Conservation (phyloP, 23 tunicate genomes). For the Phallusia fumigata region DNA sequence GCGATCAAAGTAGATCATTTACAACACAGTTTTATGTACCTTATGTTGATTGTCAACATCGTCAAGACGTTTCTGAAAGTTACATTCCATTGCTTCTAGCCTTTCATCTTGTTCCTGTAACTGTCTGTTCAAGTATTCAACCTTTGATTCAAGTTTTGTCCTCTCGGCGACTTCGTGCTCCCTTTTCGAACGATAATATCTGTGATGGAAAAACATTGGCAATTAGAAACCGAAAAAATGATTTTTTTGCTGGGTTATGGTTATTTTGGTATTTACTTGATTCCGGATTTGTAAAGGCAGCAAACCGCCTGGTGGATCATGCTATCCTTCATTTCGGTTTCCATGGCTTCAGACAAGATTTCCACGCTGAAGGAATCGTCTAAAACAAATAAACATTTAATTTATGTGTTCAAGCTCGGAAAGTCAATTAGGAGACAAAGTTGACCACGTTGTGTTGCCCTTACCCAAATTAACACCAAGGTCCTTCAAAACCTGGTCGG, state of each 20-base stretch:
- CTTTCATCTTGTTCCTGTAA: conserved; percentile 53
- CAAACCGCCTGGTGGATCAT: conserved; percentile 45
- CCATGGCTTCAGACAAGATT: conserved; percentile 55
- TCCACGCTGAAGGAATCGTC: conserved; percentile 69
- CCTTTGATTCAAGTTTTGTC: neutral
- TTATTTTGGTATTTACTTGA: conserved; percentile 29
- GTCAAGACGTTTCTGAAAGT: conserved; percentile 22
- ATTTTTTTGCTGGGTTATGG: neutral
- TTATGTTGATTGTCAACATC: conserved; percentile 28
- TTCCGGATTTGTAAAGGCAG: conserved; percentile 53
- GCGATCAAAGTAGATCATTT: too few relatives aligned
- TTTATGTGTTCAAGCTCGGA: too few relatives aligned
- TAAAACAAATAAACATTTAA: neutral
- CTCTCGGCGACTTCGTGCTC: conserved; percentile 48
- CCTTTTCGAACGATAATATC: conserved; percentile 36
- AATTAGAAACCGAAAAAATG: too few relatives aligned
- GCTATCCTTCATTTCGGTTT: conserved; percentile 33
- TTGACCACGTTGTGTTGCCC: neutral
- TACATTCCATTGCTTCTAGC: conserved; percentile 31
- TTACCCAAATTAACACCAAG: conserved; percentile 46
- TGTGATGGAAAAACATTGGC: neutral
- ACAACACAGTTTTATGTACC: conserved; percentile 7
- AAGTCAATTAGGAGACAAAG: too few relatives aligned
- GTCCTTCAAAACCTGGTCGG: conserved; percentile 48
- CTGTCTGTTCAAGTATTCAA: conserved; percentile 37